These are phyloP conservation scores for Manacus vitellinus DNA, from an alignment of 2,113 vertebrate genomes.

Conservation along the genomic window DNA sequence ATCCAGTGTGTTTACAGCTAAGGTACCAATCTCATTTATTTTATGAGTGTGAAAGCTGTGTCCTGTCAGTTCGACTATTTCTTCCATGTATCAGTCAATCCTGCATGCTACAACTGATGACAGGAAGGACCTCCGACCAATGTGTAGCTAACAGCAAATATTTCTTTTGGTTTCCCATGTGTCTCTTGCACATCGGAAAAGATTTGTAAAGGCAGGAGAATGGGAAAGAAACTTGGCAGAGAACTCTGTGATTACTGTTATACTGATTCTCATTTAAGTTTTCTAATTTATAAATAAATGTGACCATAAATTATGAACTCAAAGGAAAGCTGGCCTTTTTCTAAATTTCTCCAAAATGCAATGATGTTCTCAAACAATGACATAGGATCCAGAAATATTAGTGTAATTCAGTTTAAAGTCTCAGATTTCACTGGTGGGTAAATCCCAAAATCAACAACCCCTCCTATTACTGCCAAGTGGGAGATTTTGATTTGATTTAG, in stretches of 20 bases:
- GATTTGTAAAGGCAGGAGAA: background rate
- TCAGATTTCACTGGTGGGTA: background rate
- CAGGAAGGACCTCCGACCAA: background rate
- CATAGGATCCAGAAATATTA: background rate
- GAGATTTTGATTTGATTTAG: constrained; percentile 33
- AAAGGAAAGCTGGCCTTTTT: background rate
- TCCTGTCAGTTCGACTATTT: background rate
- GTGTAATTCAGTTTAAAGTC: background rate
- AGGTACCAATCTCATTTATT: background rate
- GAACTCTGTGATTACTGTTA: background rate
- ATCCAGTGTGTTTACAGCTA: background rate
- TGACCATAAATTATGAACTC: background rate
- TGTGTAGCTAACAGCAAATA: background rate
- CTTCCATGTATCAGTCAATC: background rate
- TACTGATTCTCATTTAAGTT: background rate
- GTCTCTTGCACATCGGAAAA: background rate
- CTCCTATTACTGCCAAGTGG: background rate
- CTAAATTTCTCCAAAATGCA: background rate
- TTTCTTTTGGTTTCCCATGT: background rate
- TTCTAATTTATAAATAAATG: background rate
- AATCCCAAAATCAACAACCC: background rate
- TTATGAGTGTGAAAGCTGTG: background rate
- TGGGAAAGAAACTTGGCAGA: background rate
- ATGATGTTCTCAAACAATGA: background rate
- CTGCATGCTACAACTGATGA: background rate